Conservation (phyloP, 2,888 invertebrate genomes). For the Meiosimyza decipiens region DNA sequence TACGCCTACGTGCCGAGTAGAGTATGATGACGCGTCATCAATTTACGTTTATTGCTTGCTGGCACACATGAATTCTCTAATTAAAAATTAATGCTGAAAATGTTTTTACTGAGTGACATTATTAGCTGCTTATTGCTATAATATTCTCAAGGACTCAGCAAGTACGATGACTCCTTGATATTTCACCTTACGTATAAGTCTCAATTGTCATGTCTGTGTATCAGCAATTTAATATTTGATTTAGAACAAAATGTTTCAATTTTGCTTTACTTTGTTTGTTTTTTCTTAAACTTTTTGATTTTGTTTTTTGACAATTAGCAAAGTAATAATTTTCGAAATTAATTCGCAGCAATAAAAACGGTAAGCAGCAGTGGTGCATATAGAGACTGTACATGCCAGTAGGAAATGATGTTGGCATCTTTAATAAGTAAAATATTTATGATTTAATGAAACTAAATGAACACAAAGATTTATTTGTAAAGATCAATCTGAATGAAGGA, state of each 20-base stretch:
- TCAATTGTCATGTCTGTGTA: background rate
- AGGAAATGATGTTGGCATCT: too few species aligned
- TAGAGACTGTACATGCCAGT: too few species aligned
- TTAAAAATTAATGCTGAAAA: constrained; percentile 8
- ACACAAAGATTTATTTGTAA: too few species aligned
- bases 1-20: background rate
- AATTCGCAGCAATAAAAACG: background rate
- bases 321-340: constrained; percentile 1
- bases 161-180: background rate
- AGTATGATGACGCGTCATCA: too few species aligned
- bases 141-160: background rate
- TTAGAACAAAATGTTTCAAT: too few species aligned
- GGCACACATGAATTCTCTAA: background rate
- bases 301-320: background rate
- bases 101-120: background rate
- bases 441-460: too few species aligned
- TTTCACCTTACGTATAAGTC: background rate
- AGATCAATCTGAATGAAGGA: too few species aligned
- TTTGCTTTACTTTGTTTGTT: too few species aligned
- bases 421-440: too few species aligned
- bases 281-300: background rate
- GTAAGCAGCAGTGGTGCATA: background rate
- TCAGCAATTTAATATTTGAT: too few species aligned
- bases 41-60: background rate
- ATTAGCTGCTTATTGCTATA: background rate